Evolutionary conservation across 2,888 invertebrate genomes (phyloP).

Genomic region (Koerneria pararmatus): DNA sequence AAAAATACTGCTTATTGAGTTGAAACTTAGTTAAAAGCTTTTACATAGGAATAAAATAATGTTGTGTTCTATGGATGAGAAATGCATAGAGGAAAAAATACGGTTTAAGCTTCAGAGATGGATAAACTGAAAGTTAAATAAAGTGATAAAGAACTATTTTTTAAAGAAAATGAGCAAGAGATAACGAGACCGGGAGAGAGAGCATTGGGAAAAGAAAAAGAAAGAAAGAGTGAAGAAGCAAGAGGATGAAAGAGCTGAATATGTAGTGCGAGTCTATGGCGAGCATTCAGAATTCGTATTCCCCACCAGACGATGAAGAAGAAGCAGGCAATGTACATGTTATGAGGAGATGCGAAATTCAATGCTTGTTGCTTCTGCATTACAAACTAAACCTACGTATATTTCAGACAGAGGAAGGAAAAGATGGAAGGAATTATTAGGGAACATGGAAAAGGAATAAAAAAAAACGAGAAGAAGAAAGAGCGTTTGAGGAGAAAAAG

Average conservation of each 20-base stretch:
- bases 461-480: background rate
- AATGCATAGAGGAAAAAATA: background rate
- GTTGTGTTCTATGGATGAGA: background rate
- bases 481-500: background rate
- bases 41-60: too few species aligned
- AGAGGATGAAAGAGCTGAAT: too few species aligned
- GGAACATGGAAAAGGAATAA: background rate
- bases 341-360: too few species aligned
- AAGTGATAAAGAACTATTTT: constrained; percentile 11
- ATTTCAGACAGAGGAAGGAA: constrained; percentile 10
- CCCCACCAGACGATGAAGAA: constrained; percentile 10
- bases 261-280: too few species aligned
- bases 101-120: constrained; percentile 1
- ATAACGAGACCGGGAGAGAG: constrained; percentile 1
- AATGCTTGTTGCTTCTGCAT: background rate
- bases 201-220: background rate
- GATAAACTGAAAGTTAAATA: constrained; percentile 18
- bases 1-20: too few species aligned
- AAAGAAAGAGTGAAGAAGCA: background rate
- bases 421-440: constrained; percentile 11
- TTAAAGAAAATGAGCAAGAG: constrained; percentile 18
- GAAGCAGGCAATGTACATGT: background rate
- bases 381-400: constrained; percentile 5
- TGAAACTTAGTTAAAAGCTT: too few species aligned
- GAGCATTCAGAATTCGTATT: too few species aligned